Evolutionary conservation across 1,140 invertebrate species (phyloP), one percentile per base, ranked within the genome.

Genomic region (Sarcophaga bullata): DNA sequence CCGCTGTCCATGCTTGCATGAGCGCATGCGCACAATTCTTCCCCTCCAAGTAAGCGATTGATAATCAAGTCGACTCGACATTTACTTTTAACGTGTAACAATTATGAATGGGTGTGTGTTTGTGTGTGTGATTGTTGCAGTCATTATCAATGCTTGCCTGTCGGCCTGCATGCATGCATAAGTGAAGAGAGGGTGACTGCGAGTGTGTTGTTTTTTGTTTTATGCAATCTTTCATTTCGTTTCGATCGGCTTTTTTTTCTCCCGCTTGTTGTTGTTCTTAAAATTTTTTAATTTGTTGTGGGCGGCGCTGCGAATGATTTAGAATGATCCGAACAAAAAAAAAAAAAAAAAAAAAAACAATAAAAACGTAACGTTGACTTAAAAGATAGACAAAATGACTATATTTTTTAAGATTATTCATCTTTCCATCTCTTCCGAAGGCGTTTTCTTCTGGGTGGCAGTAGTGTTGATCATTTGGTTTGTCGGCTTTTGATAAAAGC

Each of bases 311-410:
- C 62, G 62, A 68, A 68, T 68, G 7, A 17, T 25, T 68, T 68
- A 25, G 19, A 17, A 19, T 25, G 19, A 19, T 19, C 19, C 17
- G 62, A 19, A 68, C n/a, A 19, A 25, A 68, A 68, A n/a, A 58
- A 15, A 58, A 7, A 58, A 58, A 58, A 58, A 15, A 58, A 58
- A 13, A 58, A 58, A 4, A 1, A 58, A 37, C n/a, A n/a, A n/a
- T n/a, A n/a, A 58, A 13, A 58, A 58, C 54, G 25, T 37, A 37
- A 37, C 25, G 25, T 37, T n/a, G 13, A 68, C 62, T 8, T 25
- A 68, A 37, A 37, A 68, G 62, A 68, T 68, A 68, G 62, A 68
- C 62, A 68, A 68, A 68, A 68, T 68, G 62, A 68, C 62, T 68
- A 68, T 68, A 68, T 68, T 37, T 37, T 68, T 68, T 17, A 68